These are phyloP conservation scores for Cacoxenus indagator DNA, from an alignment of 2,888 invertebrate species.

Conservation along the genomic window DNA sequence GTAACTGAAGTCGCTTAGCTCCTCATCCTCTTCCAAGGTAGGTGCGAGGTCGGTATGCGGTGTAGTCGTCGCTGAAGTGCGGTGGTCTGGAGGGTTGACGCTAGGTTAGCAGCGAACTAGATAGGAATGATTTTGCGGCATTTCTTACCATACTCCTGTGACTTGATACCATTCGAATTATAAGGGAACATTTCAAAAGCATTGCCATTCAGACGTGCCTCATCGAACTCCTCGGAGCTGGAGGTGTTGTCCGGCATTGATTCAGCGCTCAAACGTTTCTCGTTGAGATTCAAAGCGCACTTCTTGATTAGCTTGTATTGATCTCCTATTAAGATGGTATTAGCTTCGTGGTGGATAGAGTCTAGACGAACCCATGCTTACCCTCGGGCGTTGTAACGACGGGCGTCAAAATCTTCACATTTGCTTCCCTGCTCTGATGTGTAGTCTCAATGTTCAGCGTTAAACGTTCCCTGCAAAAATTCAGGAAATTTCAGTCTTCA, in stretches of 20 bases:
- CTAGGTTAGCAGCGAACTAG: not conserved
- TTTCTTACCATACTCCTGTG: conserved; percentile 38
- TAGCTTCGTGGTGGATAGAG: too few relatives aligned
- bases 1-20: conserved; percentile 75
- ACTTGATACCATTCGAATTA: conserved; percentile 39
- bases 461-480: conserved; percentile 28
- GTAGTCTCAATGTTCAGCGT: conserved; percentile 52
- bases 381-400: not conserved
- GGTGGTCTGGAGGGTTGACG: conserved; percentile 44
- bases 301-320: conserved; percentile 28
- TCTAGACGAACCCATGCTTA: not conserved
- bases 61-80: conserved; percentile 69
- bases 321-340: not conserved
- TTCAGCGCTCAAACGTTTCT: conserved; percentile 54
- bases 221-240: conserved; percentile 57
- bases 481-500: not conserved
- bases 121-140: not conserved
- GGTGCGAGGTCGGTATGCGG: conserved; percentile 78
- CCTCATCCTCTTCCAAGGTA: conserved; percentile 79
- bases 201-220: conserved; percentile 51
- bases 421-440: conserved; percentile 45
- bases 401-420: not conserved
- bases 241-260: conserved; percentile 57
- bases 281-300: conserved; percentile 36
- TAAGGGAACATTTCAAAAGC: conserved; percentile 52